Conservation (phyloP, 2,797 vertebrate genomes). For the Simalia tracyae region DNA sequence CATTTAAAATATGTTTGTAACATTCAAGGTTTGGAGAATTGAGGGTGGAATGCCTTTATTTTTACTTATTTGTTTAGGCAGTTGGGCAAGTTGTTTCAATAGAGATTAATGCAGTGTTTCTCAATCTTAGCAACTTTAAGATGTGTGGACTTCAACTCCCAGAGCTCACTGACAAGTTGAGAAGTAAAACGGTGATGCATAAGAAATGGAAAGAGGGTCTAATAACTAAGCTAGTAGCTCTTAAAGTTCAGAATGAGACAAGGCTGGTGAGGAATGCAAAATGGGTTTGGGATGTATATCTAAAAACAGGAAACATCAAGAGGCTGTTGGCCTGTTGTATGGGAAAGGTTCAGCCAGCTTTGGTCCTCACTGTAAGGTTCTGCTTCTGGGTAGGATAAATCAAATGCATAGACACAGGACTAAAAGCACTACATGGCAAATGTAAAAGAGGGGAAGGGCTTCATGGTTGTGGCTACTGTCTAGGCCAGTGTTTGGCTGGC, state of each 20-base stretch:
- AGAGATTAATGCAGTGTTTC: background rate
- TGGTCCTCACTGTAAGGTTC: background rate
- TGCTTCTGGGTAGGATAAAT: background rate
- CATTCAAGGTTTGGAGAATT: conserved; percentile 20
- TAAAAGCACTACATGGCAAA: background rate
- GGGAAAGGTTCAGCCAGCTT: background rate
- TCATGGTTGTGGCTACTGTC: background rate
- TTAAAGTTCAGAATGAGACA: background rate
- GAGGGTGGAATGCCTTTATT: background rate
- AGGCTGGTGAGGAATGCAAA: background rate
- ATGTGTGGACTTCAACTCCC: background rate
- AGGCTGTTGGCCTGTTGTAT: background rate
- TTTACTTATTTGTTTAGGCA: background rate
- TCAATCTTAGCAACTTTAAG: background rate
- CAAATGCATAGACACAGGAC: background rate
- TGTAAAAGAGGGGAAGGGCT: background rate
- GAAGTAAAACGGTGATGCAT: background rate
- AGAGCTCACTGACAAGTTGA: background rate
- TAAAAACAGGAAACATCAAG: background rate
- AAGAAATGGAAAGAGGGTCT: background rate
- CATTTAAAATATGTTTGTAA: conserved; percentile 6
- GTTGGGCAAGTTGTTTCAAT: background rate
- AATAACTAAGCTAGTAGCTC: background rate
- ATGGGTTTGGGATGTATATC: background rate
- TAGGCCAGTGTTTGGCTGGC: background rate